Percentiles rank a stretch among this genome's conserved stretches.
Evolutionary conservation across 1,140 invertebrate genomes (phyloP).

Genomic region (Triops cancriformis): DNA sequence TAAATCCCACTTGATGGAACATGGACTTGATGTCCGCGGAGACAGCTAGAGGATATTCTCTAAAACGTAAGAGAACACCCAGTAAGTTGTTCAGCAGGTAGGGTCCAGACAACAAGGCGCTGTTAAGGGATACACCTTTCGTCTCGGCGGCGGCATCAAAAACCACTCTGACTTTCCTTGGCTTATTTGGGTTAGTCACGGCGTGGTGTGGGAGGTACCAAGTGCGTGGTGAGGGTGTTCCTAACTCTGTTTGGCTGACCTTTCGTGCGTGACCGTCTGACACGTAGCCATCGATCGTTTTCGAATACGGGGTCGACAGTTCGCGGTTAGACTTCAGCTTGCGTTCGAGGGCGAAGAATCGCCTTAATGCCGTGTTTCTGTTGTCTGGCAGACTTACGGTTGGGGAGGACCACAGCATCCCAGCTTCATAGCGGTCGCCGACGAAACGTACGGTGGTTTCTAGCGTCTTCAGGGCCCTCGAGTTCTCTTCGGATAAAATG

Average conservation of each 20-base stretch:
- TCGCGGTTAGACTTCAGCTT: not conserved
- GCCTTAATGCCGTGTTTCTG: not conserved
- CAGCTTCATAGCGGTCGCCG: too few relatives aligned
- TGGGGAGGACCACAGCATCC: too few relatives aligned
- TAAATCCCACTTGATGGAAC: too few relatives aligned
- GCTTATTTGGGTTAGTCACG: constrained; percentile 23
- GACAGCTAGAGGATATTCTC: constrained; percentile 31
- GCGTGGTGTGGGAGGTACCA: constrained; percentile 29
- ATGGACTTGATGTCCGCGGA: too few relatives aligned
- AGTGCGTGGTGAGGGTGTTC: not conserved
- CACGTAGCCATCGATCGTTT: constrained; percentile 19
- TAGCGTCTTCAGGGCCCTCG: too few relatives aligned
- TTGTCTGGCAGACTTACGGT: constrained; percentile 15
- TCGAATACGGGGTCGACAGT: not conserved
- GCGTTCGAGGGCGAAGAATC: not conserved
- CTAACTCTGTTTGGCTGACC: constrained; percentile 14
- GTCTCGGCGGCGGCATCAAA: constrained; percentile 29
- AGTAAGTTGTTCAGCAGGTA: constrained; percentile 31
- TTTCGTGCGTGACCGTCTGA: constrained; percentile 15
- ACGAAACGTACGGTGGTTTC: too few relatives aligned
- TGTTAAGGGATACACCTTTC: constrained; percentile 32
- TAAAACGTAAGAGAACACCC: constrained; percentile 34
- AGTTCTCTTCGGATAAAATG: not conserved
- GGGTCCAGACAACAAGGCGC: constrained; percentile 32
- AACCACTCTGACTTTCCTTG: too few relatives aligned